phyloP scores from a whole-genome alignment of 1,140 invertebrate species.

The Linepithema humile region DNA sequence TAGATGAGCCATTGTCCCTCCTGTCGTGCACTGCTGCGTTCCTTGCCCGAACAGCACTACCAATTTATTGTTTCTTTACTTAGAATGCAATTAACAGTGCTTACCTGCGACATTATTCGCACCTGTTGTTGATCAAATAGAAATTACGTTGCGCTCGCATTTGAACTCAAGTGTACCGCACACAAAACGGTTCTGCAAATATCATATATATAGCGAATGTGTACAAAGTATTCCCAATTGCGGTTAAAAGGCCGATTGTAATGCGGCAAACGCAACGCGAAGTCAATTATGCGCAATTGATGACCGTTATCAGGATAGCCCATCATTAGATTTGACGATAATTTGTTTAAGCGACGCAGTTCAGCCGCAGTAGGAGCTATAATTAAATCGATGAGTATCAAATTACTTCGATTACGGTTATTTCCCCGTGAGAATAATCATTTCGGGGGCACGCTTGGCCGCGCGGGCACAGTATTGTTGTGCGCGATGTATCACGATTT shows the following conservation, averaged over 20 bases:
- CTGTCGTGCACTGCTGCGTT: not conserved
- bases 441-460: slow-evolving; percentile 23
- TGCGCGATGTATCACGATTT: slow-evolving; percentile 52
- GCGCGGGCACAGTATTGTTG: not conserved
- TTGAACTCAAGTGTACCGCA: not conserved
- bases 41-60: not conserved
- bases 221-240: too few relatives aligned
- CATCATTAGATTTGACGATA: slow-evolving; percentile 35
- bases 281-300: slow-evolving; percentile 31
- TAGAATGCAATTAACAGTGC: slow-evolving; percentile 60
- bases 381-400: slow-evolving; percentile 34
- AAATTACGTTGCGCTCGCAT: not conserved
- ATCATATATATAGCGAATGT: too few relatives aligned
- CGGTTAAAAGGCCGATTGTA: too few relatives aligned
- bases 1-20: not conserved
- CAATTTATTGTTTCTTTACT: slow-evolving; percentile 51
- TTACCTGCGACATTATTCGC: slow-evolving; percentile 51
- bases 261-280: too few relatives aligned
- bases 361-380: not conserved
- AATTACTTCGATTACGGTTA: slow-evolving; percentile 62
- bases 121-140: not conserved
- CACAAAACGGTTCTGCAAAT: not conserved
- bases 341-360: slow-evolving; percentile 38
- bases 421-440: slow-evolving; percentile 53
- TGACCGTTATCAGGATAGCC: not conserved